Evolutionary conservation across 2,888 invertebrate genomes (phyloP).

Genomic region (Sesamia inferens): DNA sequence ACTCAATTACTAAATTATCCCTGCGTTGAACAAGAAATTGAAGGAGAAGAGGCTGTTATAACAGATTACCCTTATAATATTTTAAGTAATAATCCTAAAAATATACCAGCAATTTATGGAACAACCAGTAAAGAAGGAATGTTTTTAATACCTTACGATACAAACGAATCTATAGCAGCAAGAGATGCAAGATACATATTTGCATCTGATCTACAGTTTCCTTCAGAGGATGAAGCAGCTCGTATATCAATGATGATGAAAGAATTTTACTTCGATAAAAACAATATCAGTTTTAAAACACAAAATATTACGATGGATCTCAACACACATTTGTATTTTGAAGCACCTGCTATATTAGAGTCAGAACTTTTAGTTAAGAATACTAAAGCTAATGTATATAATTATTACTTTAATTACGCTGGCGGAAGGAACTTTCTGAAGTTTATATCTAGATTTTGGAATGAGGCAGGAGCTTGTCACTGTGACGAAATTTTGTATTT

Average conservation of each 20-base stretch:
- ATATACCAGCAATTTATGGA: conserved; percentile 77
- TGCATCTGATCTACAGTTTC: conserved; percentile 82
- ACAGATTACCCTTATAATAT: conserved; percentile 82
- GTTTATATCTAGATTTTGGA: conserved; percentile 67
- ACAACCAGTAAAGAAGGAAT: conserved; percentile 81
- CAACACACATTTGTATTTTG: conserved; percentile 84
- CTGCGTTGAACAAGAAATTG: conserved; percentile 80
- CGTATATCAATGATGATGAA: conserved; percentile 71
- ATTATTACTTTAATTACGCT: conserved; percentile 81
- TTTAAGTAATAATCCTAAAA: conserved; percentile 71
- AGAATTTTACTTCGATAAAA: conserved; percentile 85
- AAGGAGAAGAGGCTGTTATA: conserved; percentile 77
- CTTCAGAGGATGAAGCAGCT: conserved; percentile 74
- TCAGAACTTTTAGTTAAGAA: conserved; percentile 68
- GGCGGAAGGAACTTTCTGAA: conserved; percentile 82
- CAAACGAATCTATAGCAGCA: conserved; percentile 68
- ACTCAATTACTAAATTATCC: conserved; percentile 81
- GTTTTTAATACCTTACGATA: conserved; percentile 67
- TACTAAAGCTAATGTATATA: conserved; percentile 73
- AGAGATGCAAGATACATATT: conserved; percentile 79
- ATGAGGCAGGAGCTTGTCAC: conserved; percentile 79
- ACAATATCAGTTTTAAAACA: conserved; percentile 79
- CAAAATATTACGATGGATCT: conserved; percentile 78
- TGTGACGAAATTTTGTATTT: conserved; percentile 84
- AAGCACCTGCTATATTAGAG: conserved; percentile 80